Evolutionary conservation across 2,888 invertebrate genomes (phyloP).

Genomic region (Papilio protenor): DNA sequence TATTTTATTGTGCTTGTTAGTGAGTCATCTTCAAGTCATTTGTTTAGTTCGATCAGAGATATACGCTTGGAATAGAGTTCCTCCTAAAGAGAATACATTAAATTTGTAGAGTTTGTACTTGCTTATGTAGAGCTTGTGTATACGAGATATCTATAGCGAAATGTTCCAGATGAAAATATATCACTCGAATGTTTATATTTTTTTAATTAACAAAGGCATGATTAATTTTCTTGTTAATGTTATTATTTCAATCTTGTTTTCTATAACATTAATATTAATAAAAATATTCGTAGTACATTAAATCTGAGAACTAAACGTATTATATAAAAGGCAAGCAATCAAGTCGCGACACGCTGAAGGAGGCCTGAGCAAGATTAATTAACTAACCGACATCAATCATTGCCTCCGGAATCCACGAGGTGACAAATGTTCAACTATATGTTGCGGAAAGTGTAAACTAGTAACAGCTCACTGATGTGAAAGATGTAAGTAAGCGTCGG

Average conservation of each 20-base stretch:
- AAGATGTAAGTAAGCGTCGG: background rate
- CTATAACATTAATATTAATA: background rate
- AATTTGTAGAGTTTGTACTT: background rate
- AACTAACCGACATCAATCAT: constrained; percentile 77
- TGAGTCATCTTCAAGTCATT: no score
- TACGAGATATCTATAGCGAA: background rate
- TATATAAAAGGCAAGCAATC: constrained; percentile 58
- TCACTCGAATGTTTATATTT: background rate
- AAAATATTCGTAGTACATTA: constrained; percentile 10
- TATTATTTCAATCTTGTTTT: background rate
- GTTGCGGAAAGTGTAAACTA: constrained; percentile 16
- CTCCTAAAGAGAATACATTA: background rate
- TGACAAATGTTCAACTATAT: constrained; percentile 40
- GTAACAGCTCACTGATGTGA: constrained; percentile 13
- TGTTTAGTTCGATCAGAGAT: background rate
- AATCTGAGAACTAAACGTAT: constrained; percentile 20
- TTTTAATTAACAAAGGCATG: background rate
- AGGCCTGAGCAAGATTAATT: constrained; percentile 79
- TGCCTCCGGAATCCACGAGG: constrained; percentile 60
- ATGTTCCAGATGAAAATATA: background rate
- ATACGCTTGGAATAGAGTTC: background rate
- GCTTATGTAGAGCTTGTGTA: background rate
- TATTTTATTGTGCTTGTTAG: background rate
- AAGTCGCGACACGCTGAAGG: constrained; percentile 60
- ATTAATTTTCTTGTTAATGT: background rate